Evolutionary conservation across 2,113 vertebrate species (phyloP).

Genomic region (Macheiramphus alcinus): DNA sequence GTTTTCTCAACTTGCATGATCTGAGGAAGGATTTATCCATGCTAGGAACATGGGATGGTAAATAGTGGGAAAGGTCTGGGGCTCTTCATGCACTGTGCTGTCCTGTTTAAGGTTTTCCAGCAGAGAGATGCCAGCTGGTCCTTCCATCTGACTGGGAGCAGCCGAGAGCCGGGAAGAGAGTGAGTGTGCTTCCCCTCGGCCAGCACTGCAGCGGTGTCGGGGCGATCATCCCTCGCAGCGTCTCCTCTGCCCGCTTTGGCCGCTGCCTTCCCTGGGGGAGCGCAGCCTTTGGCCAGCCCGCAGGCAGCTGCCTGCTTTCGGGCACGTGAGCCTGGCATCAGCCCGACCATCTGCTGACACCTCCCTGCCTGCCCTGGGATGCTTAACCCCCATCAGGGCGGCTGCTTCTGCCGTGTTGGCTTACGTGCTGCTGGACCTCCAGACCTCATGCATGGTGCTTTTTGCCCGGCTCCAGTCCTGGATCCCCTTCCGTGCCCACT

Average conservation of each 20-base stretch:
- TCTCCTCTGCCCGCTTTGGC: conserved; percentile 15
- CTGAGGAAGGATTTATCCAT: neutral
- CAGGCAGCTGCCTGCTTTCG: neutral
- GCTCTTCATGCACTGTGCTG: neutral
- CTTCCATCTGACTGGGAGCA: neutral
- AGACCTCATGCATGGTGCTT: fast-evolving
- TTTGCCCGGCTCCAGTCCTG: neutral
- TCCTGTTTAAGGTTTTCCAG: neutral
- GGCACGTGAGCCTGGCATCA: neutral
- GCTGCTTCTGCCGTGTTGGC: neutral
- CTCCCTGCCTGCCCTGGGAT: neutral
- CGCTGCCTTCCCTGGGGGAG: neutral
- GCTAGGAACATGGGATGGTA: fast-evolving
- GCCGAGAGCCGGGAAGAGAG: neutral
- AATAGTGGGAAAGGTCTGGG: neutral
- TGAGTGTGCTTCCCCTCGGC: neutral
- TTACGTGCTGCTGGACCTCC: neutral
- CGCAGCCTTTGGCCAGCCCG: neutral
- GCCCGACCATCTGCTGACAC: neutral
- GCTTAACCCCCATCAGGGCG: neutral
- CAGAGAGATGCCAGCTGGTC: neutral
- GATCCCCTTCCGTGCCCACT: fast-evolving
- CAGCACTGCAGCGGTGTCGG: neutral
- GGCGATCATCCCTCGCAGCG: neutral
- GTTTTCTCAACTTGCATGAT: neutral